These are phyloP conservation scores for Lymantria dispar DNA, from an alignment of 2,888 invertebrate genomes.

Conservation along the genomic window DNA sequence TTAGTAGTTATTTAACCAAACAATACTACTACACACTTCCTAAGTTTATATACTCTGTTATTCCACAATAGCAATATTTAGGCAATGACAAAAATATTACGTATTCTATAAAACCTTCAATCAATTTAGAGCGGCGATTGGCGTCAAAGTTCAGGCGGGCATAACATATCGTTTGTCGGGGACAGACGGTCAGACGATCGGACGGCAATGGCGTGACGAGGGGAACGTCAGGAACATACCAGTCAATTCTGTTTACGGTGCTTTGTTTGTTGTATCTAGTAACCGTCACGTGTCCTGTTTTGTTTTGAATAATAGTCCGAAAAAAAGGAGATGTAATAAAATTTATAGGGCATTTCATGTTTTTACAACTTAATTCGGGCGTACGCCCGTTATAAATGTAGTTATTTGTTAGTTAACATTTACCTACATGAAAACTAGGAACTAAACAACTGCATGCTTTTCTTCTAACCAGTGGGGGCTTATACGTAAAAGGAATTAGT, in stretches of 20 bases:
- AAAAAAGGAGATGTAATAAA: too few relatives aligned
- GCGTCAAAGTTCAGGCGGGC: slow-evolving; percentile 54
- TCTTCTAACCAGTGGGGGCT: too few relatives aligned
- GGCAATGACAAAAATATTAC: slow-evolving; percentile 17
- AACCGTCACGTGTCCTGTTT: slow-evolving; percentile 4
- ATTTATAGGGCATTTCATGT: too few relatives aligned
- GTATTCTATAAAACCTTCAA: slow-evolving; percentile 38
- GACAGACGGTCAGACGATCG: slow-evolving; percentile 38
- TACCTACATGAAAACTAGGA: too few relatives aligned
- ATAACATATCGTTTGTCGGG: slow-evolving; percentile 54
- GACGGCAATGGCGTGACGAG: slow-evolving; percentile 41
- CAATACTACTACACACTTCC: too few relatives aligned
- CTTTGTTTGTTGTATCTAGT: slow-evolving; percentile 19
- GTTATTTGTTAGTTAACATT: too few relatives aligned
- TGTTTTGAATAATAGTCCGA: not conserved
- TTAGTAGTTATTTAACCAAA: too few relatives aligned
- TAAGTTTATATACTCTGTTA: not conserved
- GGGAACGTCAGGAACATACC: slow-evolving; percentile 48
- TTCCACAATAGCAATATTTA: slow-evolving; percentile 2
- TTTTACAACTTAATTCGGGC: too few relatives aligned
- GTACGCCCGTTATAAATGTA: too few relatives aligned
- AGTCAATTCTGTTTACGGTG: slow-evolving; percentile 33
- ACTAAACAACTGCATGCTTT: too few relatives aligned
- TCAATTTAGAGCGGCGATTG: slow-evolving; percentile 42
- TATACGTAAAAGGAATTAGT: too few relatives aligned